Conservation (phyloP, 37 sponge, comb jelly and placozoan species). For the Mnemiopsis leidyi region DNA sequence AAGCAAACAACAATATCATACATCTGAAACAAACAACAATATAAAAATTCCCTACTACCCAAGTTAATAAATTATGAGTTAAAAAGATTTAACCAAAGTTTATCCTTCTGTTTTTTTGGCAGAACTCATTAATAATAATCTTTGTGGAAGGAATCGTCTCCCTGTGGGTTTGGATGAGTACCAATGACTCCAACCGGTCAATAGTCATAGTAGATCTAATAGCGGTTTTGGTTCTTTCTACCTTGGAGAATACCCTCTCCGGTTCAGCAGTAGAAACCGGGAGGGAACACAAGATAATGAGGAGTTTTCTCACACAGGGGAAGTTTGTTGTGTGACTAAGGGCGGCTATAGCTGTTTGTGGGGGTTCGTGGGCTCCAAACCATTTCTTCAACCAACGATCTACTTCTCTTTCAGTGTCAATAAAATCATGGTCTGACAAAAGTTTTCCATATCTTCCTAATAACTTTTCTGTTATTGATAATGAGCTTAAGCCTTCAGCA, state of each 20-base stretch:
- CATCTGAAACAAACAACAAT: too few species aligned
- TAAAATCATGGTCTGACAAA: not conserved
- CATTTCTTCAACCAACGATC: slow-evolving; percentile 39
- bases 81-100: too few species aligned
- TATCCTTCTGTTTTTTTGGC: too few species aligned
- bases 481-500: not conserved
- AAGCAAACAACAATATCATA: too few species aligned
- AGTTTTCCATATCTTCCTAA: not conserved
- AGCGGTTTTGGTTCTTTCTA: slow-evolving; percentile 63
- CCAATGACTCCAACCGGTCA: slow-evolving; percentile 51
- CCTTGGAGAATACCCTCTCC: slow-evolving; percentile 62
- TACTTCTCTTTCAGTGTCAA: not conserved
- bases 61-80: too few species aligned
- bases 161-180: slow-evolving; percentile 53
- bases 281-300: slow-evolving; percentile 35
- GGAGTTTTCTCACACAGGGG: slow-evolving; percentile 30
- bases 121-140: too few species aligned
- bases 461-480: not conserved
- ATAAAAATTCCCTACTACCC: too few species aligned
- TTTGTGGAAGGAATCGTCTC: slow-evolving; percentile 33
- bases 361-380: not conserved
- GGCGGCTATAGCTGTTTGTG: slow-evolving; percentile 44
- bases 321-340: slow-evolving; percentile 6
- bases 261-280: slow-evolving; percentile 64
- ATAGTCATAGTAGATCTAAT: slow-evolving; percentile 50